Evolutionary conservation across 1,140 invertebrate genomes (phyloP), one percentile per base, ranked within the genome.

Genomic region (Drosophila burlai): DNA sequence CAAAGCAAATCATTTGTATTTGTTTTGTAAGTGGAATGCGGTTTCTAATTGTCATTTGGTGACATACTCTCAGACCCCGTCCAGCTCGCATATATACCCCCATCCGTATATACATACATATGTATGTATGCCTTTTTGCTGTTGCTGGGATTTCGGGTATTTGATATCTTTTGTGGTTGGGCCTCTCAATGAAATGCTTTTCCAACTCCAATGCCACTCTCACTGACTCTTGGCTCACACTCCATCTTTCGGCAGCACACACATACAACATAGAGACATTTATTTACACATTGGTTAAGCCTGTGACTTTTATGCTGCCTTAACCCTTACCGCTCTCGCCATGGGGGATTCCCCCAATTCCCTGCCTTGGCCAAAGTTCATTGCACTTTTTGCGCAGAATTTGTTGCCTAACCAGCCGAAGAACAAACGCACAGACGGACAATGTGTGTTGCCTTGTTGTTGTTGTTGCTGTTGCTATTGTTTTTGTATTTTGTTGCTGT

Each of bases 361-460:
- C 66, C 45, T 71, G 65, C 54, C 55, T 60, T 63, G 76, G 80
- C 72, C 63, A 81, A 79, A 86, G 84, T 89, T 89, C 84, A 90
- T 74, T 89, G 85, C 66, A 89, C 84, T 89, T 84, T 89, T 85
- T 89, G 85, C 84, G 84, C 84, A 87, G 84, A 87, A 87, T 87
- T 87, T 87, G 84, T 87, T 87, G 84, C 84, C 85, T 89, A 89
- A 89, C 84, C 84, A 87, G 84, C 81, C 84, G 81, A 84, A 84
- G 84, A 87, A 87, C 84, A 87, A 87, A 87, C 84, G 83, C 83
- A 81, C 80, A 80, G 76, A 65, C 80, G 83, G 81, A 85, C 82
- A 86, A 58, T 77, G 62, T 68, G 47, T 71, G 42, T 43, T 80
- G 63, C 18, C 15, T n/a, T 49, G 66, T 38, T 61, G 43, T 38